Base-by-base conservation (phyloP, 2,888 invertebrate genomes). In the Liopterus haemorrhoidalis region DNA sequence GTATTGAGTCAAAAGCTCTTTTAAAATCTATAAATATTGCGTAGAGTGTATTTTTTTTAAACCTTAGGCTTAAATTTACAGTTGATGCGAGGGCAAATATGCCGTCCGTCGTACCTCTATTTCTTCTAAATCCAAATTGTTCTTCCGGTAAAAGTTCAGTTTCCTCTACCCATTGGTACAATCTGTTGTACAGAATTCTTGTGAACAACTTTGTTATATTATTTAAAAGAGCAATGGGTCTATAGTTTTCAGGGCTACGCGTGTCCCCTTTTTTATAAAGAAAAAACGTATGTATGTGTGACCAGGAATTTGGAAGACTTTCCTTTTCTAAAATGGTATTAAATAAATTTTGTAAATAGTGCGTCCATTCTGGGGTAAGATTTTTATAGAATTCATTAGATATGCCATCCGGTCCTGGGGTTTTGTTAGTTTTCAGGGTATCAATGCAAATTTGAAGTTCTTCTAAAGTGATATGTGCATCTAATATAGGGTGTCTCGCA, bases 21-120 rank as follows among this genome's bases (percentile, higher is more conserved):
- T 14, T n/a, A 31, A 31, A 31, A 18, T 31, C 31, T 31, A 31
- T 12, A 12, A 31, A 31, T 15, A 31, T 31, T 8, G 31, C 31
- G 18, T 31, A 31, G 8, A 12, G 8, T 9, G 31, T 18, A 14
- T 31, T 31, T 31, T 31, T 31, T 18, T 31, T 31, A 8, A 8
- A 4, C 9, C 31, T 9, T 9, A 31, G 31, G 15, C 18, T 15
- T 14, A 31, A 14, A 14, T 31, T 15, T 8, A 31, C 31, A 12
- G 14, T 12, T 31, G 31, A 16, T 18, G 18, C 18, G 15, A 31
- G 9, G 9, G 31, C 15, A 12, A 31, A 27, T 3, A 14, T 14
- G 28, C 14, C 14, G 28, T 27, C 28, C 11, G 14, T 27, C 14
- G 4, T 27, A 16, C 31, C 31, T 12, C 31, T 31, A 18, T 31